Evolutionary conservation across 1,140 invertebrate genomes (phyloP).

Genomic region (Stenopsyche tienmushanensis): DNA sequence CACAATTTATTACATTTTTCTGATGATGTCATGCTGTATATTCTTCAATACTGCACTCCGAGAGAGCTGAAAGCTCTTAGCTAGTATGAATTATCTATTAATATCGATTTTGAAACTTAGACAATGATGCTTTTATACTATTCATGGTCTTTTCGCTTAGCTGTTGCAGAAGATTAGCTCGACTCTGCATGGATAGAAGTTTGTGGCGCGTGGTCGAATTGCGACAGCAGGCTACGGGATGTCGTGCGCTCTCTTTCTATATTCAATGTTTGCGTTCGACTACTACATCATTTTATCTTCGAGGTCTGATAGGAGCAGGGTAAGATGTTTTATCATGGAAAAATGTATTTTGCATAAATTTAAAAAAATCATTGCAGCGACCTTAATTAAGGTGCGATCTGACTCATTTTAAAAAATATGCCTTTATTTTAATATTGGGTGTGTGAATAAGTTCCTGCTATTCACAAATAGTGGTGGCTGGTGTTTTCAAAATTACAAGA

Average conservation of each 20-base stretch:
- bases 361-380: too few species aligned
- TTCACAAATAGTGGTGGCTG: too few species aligned
- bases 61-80: constrained; percentile 50
- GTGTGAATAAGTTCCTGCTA: too few species aligned
- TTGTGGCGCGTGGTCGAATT: constrained; percentile 48
- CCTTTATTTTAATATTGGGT: background rate
- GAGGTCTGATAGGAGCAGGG: constrained; percentile 42
- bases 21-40: constrained; percentile 51
- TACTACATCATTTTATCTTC: constrained; percentile 43
- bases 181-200: constrained; percentile 45
- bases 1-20: constrained; percentile 47
- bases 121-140: background rate
- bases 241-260: constrained; percentile 42
- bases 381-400: background rate
- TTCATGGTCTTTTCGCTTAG: too few species aligned
- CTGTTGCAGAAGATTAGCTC: constrained; percentile 46
- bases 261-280: constrained; percentile 42
- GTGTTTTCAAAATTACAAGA: too few species aligned
- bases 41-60: constrained; percentile 45
- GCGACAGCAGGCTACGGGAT: constrained; percentile 35
- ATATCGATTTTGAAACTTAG: background rate
- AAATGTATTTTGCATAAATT: too few species aligned
- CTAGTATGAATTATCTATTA: constrained; percentile 45
- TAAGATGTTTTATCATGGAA: background rate
- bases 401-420: background rate